Percentiles rank a stretch among this genome's conserved stretches.
phyloP scores from a whole-genome alignment of 2,888 invertebrate species.

The Parelbella ahira region DNA sequence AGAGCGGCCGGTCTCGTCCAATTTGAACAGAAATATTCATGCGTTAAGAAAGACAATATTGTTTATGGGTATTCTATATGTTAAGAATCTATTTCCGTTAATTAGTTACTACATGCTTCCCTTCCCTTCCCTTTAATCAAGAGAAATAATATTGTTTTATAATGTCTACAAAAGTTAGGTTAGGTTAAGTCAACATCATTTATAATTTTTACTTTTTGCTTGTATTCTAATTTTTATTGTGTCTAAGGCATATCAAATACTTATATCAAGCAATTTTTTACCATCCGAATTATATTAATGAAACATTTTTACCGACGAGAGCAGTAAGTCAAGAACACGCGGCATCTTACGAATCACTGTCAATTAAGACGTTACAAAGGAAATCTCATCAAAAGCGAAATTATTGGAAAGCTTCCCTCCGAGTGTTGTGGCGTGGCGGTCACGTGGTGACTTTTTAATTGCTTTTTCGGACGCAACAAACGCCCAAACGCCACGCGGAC shows the following conservation, averaged over 20 bases:
- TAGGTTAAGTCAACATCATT: too few species aligned
- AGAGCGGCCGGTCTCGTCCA: slow-evolving; percentile 41
- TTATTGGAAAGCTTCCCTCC: slow-evolving; percentile 30
- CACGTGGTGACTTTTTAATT: slow-evolving; percentile 65
- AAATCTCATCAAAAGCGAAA: slow-evolving; percentile 40
- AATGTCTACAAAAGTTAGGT: too few species aligned
- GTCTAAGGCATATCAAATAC: too few species aligned
- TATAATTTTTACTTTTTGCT: too few species aligned
- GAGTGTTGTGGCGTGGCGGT: slow-evolving; percentile 13
- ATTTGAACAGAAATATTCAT: slow-evolving; percentile 42
- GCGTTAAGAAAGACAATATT: slow-evolving; percentile 28
- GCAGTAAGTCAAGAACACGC: slow-evolving; percentile 9
- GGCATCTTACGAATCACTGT: slow-evolving; percentile 25
- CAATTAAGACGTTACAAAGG: slow-evolving; percentile 27
- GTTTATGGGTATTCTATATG: slow-evolving; percentile 25
- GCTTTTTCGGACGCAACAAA: slow-evolving; percentile 74
- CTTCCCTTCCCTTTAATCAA: too few species aligned
- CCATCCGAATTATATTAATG: too few species aligned
- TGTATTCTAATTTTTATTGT: too few species aligned
- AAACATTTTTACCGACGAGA: not conserved
- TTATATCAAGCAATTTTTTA: too few species aligned
- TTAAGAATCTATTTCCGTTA: slow-evolving; percentile 30
- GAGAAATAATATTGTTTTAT: too few species aligned
- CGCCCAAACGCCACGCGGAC: slow-evolving; percentile 52
- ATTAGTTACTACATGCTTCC: slow-evolving; percentile 31